Evolutionary conservation across 2,888 invertebrate genomes (phyloP).

Genomic region (Drosophila algonquin): DNA sequence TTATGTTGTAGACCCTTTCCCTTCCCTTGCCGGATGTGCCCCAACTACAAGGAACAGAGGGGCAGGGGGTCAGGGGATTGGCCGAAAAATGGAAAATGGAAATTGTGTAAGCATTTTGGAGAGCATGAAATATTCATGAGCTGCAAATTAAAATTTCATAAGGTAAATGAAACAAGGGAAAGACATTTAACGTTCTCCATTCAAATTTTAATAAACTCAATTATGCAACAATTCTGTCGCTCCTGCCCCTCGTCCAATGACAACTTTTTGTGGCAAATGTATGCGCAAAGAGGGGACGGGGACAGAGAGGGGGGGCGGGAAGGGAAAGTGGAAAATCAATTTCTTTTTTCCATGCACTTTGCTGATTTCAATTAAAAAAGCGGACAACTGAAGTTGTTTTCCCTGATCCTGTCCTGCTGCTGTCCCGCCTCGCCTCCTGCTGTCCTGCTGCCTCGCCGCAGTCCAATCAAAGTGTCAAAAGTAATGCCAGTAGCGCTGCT

Average conservation of each 20-base stretch:
- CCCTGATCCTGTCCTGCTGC: slow-evolving; percentile 5
- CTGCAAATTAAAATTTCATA: slow-evolving; percentile 62
- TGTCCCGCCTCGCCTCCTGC: background rate
- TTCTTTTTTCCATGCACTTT: slow-evolving; percentile 37
- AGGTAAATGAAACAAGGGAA: slow-evolving; percentile 62
- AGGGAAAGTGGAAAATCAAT: slow-evolving; percentile 32
- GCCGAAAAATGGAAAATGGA: slow-evolving; percentile 42
- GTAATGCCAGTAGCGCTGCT: slow-evolving; percentile 56
- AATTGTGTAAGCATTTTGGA: slow-evolving; percentile 46
- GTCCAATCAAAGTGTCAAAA: slow-evolving; percentile 68
- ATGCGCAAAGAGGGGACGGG: background rate
- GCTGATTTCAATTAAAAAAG: slow-evolving; percentile 51
- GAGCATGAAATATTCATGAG: slow-evolving; percentile 52
- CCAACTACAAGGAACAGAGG: too few species aligned
- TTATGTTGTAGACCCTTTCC: background rate
- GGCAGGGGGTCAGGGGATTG: slow-evolving; percentile 4
- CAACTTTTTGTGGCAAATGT: slow-evolving; percentile 22
- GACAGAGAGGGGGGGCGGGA: background rate
- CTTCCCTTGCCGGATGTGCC: background rate
- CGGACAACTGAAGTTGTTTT: slow-evolving; percentile 14
- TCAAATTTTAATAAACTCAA: slow-evolving; percentile 64
- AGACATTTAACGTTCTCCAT: slow-evolving; percentile 63
- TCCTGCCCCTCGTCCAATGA: background rate
- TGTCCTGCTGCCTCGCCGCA: background rate
- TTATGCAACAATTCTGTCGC: slow-evolving; percentile 48